Percentiles rank a stretch among this genome's conserved stretches.
These are phyloP conservation scores for Sinocyclocheilus grahami DNA, from an alignment of 2,113 vertebrate species.

Conservation along the genomic window DNA sequence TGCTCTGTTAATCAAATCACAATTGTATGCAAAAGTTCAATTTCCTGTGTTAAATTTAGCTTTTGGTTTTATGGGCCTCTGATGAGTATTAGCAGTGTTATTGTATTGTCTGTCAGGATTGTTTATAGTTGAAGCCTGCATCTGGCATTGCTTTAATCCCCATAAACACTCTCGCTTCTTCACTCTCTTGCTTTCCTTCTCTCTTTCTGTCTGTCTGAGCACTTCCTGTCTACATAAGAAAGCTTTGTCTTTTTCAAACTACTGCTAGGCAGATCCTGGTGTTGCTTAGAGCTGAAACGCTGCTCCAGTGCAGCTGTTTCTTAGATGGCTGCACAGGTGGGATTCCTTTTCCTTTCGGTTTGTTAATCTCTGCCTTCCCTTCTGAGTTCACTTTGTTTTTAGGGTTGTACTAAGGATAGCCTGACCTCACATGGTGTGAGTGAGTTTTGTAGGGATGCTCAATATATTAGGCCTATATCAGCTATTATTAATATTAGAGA, in stretches of 20 bases:
- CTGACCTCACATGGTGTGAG: neutral
- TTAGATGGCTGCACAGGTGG: neutral
- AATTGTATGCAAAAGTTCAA: too few species aligned
- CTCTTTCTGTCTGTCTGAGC: neutral
- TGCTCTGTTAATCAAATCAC: too few species aligned
- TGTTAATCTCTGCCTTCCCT: neutral
- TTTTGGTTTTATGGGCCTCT: too few species aligned
- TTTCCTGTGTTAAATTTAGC: too few species aligned
- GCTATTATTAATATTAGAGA: too few species aligned
- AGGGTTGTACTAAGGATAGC: neutral
- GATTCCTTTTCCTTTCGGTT: neutral
- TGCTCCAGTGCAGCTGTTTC: slow-evolving; percentile 6
- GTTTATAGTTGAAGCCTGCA: too few species aligned
- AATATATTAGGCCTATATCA: neutral
- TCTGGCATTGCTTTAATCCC: slow-evolving; percentile 12
- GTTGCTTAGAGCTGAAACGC: neutral
- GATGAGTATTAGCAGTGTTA: too few species aligned
- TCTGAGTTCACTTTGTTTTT: neutral
- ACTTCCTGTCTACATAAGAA: neutral
- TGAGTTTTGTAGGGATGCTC: neutral
- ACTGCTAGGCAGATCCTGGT: slow-evolving; percentile 9
- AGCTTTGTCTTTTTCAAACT: slow-evolving; percentile 10
- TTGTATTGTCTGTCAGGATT: too few species aligned
- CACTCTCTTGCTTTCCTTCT: neutral
- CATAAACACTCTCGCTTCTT: neutral